These are phyloP conservation scores for Tipula confusa DNA, from an alignment of 2,888 invertebrate genomes.

Conservation along the genomic window DNA sequence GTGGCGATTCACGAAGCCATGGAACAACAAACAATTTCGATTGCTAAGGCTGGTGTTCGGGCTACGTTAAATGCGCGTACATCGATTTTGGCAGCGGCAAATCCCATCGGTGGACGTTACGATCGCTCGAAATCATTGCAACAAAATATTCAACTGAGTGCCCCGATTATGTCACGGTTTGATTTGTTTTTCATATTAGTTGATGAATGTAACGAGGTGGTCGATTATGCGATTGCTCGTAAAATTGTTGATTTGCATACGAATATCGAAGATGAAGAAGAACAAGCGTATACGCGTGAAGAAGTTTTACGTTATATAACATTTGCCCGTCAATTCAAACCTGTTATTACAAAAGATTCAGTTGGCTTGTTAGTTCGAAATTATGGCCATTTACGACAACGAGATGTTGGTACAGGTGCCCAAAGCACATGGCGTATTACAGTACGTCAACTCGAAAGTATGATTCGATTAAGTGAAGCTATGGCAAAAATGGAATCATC, in stretches of 20 bases:
- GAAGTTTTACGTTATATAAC: slow-evolving; percentile 94
- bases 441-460: slow-evolving; percentile 90
- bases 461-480: slow-evolving; percentile 94
- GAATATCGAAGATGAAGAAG: slow-evolving; percentile 72
- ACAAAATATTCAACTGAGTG: slow-evolving; percentile 88
- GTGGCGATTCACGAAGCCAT: slow-evolving; percentile 99
- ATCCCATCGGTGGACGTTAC: slow-evolving; percentile 96
- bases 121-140: slow-evolving; percentile 90
- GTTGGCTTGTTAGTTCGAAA: slow-evolving; percentile 78
- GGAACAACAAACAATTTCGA: slow-evolving; percentile 99
- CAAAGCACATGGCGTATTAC: slow-evolving; percentile 93
- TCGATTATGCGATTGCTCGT: slow-evolving; percentile 94
- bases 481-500: slow-evolving; percentile 95
- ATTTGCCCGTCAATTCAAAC: slow-evolving; percentile 94
- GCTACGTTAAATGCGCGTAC: slow-evolving; percentile 97
- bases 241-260: slow-evolving; percentile 94
- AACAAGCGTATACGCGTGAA: slow-evolving; percentile 77
- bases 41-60: slow-evolving; percentile 96
- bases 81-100: slow-evolving; percentile 96
- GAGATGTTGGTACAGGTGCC: slow-evolving; percentile 67
- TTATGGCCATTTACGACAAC: slow-evolving; percentile 79
- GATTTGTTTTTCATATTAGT: slow-evolving; percentile 97
- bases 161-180: slow-evolving; percentile 98
- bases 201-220: slow-evolving; percentile 90
- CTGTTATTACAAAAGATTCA: slow-evolving; percentile 76